phyloP scores from a whole-genome alignment of 2,113 vertebrate species.

The Bettongia penicillata region DNA sequence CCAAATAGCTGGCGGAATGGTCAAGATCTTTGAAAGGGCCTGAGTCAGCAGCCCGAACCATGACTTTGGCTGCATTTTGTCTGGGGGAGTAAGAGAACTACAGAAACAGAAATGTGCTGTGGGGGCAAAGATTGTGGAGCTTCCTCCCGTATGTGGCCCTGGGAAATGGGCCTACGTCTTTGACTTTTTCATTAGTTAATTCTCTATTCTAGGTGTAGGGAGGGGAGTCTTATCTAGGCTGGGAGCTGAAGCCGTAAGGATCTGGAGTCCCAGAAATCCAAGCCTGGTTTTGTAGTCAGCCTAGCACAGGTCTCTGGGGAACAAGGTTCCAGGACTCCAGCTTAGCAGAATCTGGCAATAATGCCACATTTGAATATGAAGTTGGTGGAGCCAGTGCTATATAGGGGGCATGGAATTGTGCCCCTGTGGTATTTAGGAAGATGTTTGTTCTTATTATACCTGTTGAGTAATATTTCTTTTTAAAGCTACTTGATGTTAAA shows the following conservation, averaged over 20 bases:
- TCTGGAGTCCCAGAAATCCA: background rate
- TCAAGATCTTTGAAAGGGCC: background rate
- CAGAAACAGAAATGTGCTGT: background rate
- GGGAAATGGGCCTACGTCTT: background rate
- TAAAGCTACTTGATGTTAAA: background rate
- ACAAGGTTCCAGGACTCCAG: background rate
- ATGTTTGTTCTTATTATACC: background rate
- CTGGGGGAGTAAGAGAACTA: too few relatives aligned
- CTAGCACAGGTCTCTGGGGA: background rate
- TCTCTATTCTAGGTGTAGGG: background rate
- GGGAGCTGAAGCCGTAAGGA: background rate
- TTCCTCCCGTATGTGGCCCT: too few relatives aligned
- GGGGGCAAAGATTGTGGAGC: too few relatives aligned
- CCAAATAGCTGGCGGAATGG: background rate
- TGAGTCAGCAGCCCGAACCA: background rate
- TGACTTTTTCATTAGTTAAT: background rate
- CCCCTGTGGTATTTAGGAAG: background rate
- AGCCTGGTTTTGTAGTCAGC: background rate
- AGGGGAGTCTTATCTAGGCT: background rate
- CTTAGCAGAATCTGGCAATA: background rate
- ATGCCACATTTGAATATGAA: background rate
- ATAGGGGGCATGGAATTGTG: background rate
- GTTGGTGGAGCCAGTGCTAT: background rate
- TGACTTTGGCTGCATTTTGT: too few relatives aligned
- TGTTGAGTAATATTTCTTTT: background rate